phyloP scores from a whole-genome alignment of 2,797 vertebrate species.

The Pipistrellus nathusii region DNA sequence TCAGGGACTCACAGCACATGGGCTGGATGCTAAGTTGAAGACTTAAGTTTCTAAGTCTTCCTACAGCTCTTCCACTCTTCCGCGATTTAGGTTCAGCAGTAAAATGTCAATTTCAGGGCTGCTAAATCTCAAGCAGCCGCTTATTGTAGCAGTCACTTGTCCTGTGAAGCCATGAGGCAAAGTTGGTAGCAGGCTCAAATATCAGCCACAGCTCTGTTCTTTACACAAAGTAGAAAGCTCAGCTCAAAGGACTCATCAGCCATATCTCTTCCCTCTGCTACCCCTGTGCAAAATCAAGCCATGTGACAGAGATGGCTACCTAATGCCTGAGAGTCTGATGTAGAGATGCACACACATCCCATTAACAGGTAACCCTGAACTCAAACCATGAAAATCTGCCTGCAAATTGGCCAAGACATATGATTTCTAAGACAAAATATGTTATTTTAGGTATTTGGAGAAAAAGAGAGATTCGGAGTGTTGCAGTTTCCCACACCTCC shows the following conservation, averaged over 20 bases:
- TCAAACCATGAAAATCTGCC: not conserved
- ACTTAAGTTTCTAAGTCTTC: not conserved
- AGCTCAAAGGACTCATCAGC: constrained; percentile 57
- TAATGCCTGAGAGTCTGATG: not conserved
- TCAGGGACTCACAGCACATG: not conserved
- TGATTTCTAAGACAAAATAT: not conserved
- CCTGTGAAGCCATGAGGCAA: not conserved
- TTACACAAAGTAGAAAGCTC: not conserved
- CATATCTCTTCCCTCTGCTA: constrained; percentile 28
- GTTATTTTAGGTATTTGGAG: constrained; percentile 24
- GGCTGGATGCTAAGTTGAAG: not conserved
- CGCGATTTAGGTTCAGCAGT: not conserved
- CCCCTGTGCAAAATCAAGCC: not conserved
- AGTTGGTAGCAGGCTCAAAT: not conserved
- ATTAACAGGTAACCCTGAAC: not conserved
- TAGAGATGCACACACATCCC: not conserved
- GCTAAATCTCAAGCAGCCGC: not conserved
- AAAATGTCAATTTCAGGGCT: not conserved
- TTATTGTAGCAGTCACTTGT: not conserved
- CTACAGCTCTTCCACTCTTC: not conserved
- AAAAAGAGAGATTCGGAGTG: not conserved
- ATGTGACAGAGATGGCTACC: not conserved
- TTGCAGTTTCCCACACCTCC: not conserved
- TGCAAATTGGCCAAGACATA: not conserved
- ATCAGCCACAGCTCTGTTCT: not conserved